Base-by-base conservation (phyloP, 2,797 vertebrate species). In the Sphenopsis melanotis region DNA sequence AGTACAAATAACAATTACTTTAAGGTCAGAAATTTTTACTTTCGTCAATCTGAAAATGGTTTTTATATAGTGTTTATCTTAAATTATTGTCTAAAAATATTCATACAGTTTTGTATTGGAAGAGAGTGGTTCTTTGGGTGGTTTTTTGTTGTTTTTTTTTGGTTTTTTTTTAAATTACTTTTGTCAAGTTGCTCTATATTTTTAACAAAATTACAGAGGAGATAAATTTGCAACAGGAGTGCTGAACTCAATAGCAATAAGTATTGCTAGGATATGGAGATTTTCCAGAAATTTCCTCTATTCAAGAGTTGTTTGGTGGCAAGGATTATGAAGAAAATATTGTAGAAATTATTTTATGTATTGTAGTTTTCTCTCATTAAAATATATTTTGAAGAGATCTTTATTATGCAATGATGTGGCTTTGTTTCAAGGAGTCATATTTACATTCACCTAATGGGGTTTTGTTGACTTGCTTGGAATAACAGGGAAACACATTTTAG, bases 341-440 rank as follows among this genome's bases (percentile, higher is more conserved):
- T 53, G 30, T 12, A 14, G 69, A 70, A 37, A 2, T 52, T 32
- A 46, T 59, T 68, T 90, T 87, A 81, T 1, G 5, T 76, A 56
- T 29, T 87, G 9, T 44, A 34, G 12, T 70, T 92, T 88, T 90
- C 44, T 90, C 16, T 94, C 29, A 92, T 94, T 96, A 94, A 97
- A 96, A 93, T 68, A 2, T 4, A 59, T 27, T 2, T 90, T 96
- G 10, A 63, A 66, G 87, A 80, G 14, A 17, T 78, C 29, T 95
- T 95, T 81, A 86, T 86, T 96, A 96, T 27, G 36, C 36, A 36
- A 36, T 36, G 36, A 36, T 36, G 91, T 89, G 37, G 9, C 55
- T 94, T 96, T 91, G 36, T 63, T 95, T 96, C 69, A 79, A 68
- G 32, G 5, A 94, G 85, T 76, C 57, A 27, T 90, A 80, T 93